Base-by-base conservation (phyloP, 2,888 invertebrate species). In the Lasioglossum marginatum region DNA sequence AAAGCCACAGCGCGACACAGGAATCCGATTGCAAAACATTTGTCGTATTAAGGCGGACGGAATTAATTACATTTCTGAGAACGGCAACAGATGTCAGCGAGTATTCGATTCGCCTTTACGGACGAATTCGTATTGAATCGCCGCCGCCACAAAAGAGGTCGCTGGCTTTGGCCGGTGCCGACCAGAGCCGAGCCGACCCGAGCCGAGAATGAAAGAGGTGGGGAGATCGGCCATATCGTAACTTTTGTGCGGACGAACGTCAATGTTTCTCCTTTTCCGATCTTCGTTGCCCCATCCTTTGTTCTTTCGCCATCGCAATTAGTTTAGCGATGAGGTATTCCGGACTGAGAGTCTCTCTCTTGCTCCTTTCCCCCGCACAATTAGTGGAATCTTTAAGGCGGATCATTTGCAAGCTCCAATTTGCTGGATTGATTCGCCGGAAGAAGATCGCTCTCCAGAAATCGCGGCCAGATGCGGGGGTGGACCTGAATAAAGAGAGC, bases 371-470 rank as follows among this genome's bases (percentile, higher is more conserved):
- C 63, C 63, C 72, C 74, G 83, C 85, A 88, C 93, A 94, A 94
- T 93, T 94, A 93, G 92, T 88, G 89, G 88, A 92, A 93, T 92
- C 93, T 92, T 92, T 89, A 93, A 93, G 92, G 87, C 89, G 89
- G 92, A 93, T 94, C 93, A 92, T 93, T 93, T 93, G 93, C 93
- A 91, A 92, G 92, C 91, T 92, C 92, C 91, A 93, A 93, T 93
- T 93, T 93, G 87, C 86, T 81, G 82, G 90, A 90, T 92, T 92
- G 92, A 94, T 93, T 92, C 89, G 91, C 87, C 86, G 88, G 88
- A 89, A 90, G 88, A 77, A 81, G 83, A 87, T 85, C 89, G 82
- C 75, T 78, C 80, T 78, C 68, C 34, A 80, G 87, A 83, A 89
- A 89, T 85, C 86, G 77, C 76, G 73, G 45, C 66, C 12, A 37